Percentiles rank a stretch among this genome's conserved stretches.
These are phyloP conservation scores for Drosophila prolongata DNA, from an alignment of 2,888 invertebrate genomes.

Conservation along the genomic window DNA sequence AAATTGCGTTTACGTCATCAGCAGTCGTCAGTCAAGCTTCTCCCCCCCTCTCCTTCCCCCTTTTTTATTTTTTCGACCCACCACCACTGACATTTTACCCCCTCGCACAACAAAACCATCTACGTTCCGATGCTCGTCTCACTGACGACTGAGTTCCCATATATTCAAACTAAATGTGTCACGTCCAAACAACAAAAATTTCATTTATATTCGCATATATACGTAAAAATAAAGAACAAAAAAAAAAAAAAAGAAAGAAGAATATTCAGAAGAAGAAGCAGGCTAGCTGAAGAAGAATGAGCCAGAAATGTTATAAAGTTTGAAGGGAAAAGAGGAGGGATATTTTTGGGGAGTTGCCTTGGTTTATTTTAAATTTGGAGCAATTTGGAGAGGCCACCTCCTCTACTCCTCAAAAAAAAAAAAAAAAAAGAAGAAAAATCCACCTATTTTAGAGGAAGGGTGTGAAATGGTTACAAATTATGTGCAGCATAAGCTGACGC, in stretches of 20 bases:
- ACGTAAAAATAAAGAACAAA: conserved; percentile 25
- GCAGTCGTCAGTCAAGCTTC: conserved; percentile 13
- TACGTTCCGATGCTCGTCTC: conserved; percentile 69
- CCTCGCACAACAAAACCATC: conserved; percentile 22
- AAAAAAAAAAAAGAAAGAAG: conserved; percentile 12
- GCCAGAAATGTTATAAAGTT: conserved; percentile 50
- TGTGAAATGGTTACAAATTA: conserved; percentile 78
- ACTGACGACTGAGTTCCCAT: conserved; percentile 71
- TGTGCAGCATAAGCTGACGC: conserved; percentile 63
- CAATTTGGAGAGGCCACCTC: conserved; percentile 56
- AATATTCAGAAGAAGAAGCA: conserved; percentile 17
- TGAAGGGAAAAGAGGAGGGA: conserved; percentile 8
- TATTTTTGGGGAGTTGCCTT: conserved; percentile 17
- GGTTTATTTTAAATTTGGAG: conserved; percentile 70
- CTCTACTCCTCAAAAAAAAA: neutral
- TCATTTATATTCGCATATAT: conserved; percentile 77
- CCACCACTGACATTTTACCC: neutral
- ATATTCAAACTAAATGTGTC: conserved; percentile 80
- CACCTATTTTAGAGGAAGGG: conserved; percentile 35
- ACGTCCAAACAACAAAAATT: conserved; percentile 80
- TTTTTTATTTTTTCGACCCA: neutral
- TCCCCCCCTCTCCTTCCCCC: neutral
- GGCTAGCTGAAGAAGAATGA: conserved; percentile 23
- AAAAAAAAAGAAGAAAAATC: neutral
- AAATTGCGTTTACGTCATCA: conserved; percentile 50